phyloP scores from a whole-genome alignment of 1,140 invertebrate genomes.

The Papilio glaucus region DNA sequence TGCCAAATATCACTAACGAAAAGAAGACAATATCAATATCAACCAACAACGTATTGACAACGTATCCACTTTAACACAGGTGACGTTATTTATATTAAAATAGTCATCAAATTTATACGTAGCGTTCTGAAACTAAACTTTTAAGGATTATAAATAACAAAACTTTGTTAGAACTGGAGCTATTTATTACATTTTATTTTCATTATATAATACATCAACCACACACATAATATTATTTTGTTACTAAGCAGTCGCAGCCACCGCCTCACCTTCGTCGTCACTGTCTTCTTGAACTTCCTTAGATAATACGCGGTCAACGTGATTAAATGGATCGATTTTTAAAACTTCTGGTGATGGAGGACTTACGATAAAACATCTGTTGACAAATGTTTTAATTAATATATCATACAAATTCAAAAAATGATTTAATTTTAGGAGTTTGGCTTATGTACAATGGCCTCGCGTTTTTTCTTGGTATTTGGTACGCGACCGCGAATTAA shows the following conservation, averaged over 20 bases:
- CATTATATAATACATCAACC: slow-evolving; percentile 4
- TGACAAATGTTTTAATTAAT: slow-evolving; percentile 43
- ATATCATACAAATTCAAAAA: slow-evolving; percentile 32
- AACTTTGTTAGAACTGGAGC: neutral
- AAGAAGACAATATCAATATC: too few relatives aligned
- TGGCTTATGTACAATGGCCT: slow-evolving; percentile 70
- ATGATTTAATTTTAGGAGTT: too few relatives aligned
- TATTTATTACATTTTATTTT: slow-evolving; percentile 33
- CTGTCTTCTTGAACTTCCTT: slow-evolving; percentile 75
- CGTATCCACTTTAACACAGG: neutral
- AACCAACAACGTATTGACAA: too few relatives aligned
- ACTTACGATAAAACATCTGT: slow-evolving; percentile 80
- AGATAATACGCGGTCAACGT: slow-evolving; percentile 73
- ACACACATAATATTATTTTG: slow-evolving; percentile 36
- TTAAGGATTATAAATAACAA: neutral
- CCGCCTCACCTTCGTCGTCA: slow-evolving; percentile 70
- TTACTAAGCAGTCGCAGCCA: slow-evolving; percentile 59
- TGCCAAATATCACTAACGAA: too few relatives aligned
- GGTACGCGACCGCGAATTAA: too few relatives aligned
- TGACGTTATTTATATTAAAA: slow-evolving; percentile 14
- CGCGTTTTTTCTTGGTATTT: slow-evolving; percentile 47
- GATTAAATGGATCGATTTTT: slow-evolving; percentile 86
- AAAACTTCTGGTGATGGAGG: slow-evolving; percentile 86
- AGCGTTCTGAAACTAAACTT: neutral
- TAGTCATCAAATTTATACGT: neutral